Conservation (phyloP, 2,888 invertebrate genomes). For the Helleia helle region DNA sequence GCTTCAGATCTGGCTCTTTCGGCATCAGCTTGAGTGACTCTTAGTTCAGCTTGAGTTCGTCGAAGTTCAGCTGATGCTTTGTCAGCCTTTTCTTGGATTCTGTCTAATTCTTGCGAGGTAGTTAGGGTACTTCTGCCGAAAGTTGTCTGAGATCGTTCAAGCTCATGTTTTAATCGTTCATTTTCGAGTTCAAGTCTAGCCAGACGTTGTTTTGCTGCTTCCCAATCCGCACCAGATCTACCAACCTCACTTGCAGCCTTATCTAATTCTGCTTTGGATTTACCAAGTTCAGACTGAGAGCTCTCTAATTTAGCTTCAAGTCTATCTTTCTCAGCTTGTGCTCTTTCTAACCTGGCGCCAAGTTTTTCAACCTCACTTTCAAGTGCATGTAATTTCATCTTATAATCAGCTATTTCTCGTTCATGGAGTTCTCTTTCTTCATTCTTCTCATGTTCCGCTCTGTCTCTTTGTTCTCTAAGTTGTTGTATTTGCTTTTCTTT, state of each 20-base stretch:
- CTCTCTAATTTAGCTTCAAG: constrained; percentile 93
- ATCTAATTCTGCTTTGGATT: constrained; percentile 94
- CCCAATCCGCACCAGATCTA: constrained; percentile 91
- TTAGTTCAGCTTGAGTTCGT: constrained; percentile 89
- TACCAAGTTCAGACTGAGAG: constrained; percentile 94
- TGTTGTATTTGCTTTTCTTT: constrained; percentile 98
- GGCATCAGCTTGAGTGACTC: constrained; percentile 93
- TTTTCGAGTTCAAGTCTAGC: constrained; percentile 92
- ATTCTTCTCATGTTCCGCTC: constrained; percentile 95
- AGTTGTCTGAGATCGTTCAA: constrained; percentile 87
- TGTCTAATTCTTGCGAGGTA: constrained; percentile 87
- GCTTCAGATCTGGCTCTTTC: constrained; percentile 90
- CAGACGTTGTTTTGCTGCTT: constrained; percentile 86
- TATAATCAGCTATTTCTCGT: constrained; percentile 94
- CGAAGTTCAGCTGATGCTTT: constrained; percentile 88
- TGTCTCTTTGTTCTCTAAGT: constrained; percentile 92
- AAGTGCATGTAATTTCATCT: constrained; percentile 92
- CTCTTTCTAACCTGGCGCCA: constrained; percentile 89
- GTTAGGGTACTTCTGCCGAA: constrained; percentile 88
- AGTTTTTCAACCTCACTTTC: constrained; percentile 94
- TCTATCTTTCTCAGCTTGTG: constrained; percentile 91
- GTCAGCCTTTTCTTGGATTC: constrained; percentile 89
- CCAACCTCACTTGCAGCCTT: constrained; percentile 93
- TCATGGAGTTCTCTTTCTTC: constrained; percentile 96
- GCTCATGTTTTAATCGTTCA: constrained; percentile 88